Percentiles rank a stretch among this genome's conserved stretches.
These are phyloP conservation scores for Cyprinodon variegatus DNA, from an alignment of 2,113 vertebrate genomes.

Conservation along the genomic window DNA sequence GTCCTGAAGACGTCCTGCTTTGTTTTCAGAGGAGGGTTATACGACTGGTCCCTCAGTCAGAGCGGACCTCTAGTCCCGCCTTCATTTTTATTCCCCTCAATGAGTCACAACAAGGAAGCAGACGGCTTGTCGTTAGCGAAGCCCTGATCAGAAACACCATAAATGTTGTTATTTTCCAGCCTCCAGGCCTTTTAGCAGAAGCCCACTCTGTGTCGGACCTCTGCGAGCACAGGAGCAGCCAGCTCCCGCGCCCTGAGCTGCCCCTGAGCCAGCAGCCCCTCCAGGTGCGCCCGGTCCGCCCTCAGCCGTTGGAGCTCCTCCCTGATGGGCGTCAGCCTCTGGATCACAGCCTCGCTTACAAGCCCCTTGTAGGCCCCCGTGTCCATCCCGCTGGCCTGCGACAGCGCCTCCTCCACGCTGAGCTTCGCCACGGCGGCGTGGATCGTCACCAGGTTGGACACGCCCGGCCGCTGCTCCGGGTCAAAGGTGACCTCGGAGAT, in stretches of 20 bases:
- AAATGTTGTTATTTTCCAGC: slow-evolving; percentile 1
- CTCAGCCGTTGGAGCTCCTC: slow-evolving; percentile 85
- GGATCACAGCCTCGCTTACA: slow-evolving; percentile 88
- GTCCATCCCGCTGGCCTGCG: slow-evolving; percentile 80
- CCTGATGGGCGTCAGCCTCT: slow-evolving; percentile 87
- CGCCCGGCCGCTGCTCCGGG: slow-evolving; percentile 83
- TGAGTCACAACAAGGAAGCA: slow-evolving; percentile 1
- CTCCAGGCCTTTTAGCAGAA: slow-evolving; percentile 77
- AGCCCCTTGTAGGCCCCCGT: slow-evolving; percentile 89
- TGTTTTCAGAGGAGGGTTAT: background rate
- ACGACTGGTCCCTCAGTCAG: background rate
- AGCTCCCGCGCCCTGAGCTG: slow-evolving; percentile 83
- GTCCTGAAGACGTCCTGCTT: background rate
- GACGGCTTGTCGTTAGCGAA: background rate
- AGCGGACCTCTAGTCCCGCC: background rate
- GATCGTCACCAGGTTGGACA: slow-evolving; percentile 91
- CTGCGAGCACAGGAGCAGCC: slow-evolving; percentile 83
- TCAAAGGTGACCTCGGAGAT: slow-evolving; percentile 93
- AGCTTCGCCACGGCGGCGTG: slow-evolving; percentile 83
- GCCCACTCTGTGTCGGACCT: slow-evolving; percentile 86
- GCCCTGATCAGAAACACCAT: background rate
- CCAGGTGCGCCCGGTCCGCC: slow-evolving; percentile 81
- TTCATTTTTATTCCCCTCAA: background rate
- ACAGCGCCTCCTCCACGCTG: slow-evolving; percentile 82
- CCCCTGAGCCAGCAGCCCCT: slow-evolving; percentile 83